Evolutionary conservation across 2,113 vertebrate species (phyloP).

Genomic region (Callipepla californica): DNA sequence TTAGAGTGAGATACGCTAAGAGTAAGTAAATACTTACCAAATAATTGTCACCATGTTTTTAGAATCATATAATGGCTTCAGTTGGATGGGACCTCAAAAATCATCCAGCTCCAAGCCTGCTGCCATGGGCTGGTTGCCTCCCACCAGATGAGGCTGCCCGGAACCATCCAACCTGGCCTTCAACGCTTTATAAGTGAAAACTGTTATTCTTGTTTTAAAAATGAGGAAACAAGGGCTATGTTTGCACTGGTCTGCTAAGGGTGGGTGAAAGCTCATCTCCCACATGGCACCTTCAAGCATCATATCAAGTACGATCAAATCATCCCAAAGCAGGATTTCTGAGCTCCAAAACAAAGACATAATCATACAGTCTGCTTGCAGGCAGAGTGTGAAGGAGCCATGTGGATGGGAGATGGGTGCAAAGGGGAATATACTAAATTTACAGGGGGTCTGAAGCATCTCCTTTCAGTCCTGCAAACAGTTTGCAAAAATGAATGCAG

Average conservation of each 20-base stretch:
- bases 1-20: background rate
- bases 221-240: background rate
- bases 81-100: too few species aligned
- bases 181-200: background rate
- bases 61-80: background rate
- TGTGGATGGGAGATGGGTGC: accelerated
- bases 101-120: too few species aligned
- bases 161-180: too few species aligned
- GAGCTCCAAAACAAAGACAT: background rate
- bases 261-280: background rate
- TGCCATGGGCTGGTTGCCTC: too few species aligned
- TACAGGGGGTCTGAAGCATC: background rate
- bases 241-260: background rate
- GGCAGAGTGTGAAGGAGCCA: background rate
- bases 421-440: background rate
- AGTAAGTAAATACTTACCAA: background rate
- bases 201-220: background rate
- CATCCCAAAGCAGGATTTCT: accelerated
- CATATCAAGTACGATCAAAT: background rate
- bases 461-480: background rate
- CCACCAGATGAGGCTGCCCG: too few species aligned
- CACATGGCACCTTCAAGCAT: background rate
- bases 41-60: background rate
- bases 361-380: background rate
- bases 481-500: background rate